These are phyloP conservation scores for Pipra filicauda DNA, from an alignment of 2,113 vertebrate species.

Conservation along the genomic window DNA sequence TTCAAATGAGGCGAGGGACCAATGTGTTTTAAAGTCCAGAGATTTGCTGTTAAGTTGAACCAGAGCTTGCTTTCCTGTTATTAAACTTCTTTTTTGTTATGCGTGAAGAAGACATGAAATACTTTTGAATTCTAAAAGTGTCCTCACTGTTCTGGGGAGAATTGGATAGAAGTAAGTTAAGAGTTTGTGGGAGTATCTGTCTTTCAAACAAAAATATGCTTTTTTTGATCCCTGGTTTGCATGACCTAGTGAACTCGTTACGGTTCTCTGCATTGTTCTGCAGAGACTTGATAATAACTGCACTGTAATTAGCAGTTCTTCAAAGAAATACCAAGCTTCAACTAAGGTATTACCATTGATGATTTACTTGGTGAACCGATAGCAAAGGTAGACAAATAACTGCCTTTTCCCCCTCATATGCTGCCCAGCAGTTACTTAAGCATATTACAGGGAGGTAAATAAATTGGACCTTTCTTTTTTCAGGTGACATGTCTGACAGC, in stretches of 20 bases:
- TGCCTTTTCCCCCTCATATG: background rate
- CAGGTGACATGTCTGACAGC: background rate
- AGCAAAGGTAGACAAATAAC: background rate
- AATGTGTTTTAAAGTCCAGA: background rate
- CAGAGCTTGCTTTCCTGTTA: background rate
- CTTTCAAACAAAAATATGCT: background rate
- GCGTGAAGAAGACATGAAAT: background rate
- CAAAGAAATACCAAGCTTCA: background rate
- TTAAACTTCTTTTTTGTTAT: background rate
- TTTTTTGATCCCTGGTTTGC: background rate
- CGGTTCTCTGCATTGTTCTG: background rate
- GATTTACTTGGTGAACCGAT: background rate
- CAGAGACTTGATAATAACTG: background rate
- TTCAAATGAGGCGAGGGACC: rapidly evolving
- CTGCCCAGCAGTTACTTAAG: background rate
- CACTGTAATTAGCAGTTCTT: background rate
- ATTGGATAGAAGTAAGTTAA: background rate
- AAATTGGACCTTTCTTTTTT: background rate
- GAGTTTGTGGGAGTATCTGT: background rate
- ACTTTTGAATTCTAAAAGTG: background rate
- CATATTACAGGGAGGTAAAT: background rate
- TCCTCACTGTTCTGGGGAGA: background rate
- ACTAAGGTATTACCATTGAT: background rate
- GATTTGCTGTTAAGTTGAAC: background rate
- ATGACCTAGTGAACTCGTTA: background rate